These are phyloP conservation scores for Speoplatyrhinus poulsoni DNA, from an alignment of 2,113 vertebrate genomes.

Conservation along the genomic window DNA sequence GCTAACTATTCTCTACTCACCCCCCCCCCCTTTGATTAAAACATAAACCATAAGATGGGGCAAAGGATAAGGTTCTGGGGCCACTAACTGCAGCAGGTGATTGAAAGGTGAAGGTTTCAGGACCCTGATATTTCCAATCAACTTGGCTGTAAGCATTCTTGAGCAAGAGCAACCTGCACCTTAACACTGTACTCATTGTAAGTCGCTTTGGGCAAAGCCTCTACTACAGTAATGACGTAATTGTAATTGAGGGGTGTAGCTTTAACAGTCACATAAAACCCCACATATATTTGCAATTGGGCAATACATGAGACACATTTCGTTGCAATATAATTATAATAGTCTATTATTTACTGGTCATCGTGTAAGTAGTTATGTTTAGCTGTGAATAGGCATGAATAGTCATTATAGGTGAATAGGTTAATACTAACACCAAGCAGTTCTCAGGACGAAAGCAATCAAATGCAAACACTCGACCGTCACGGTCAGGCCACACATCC, in stretches of 20 bases:
- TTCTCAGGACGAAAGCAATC: background rate
- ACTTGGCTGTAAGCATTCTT: too few relatives aligned
- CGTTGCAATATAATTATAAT: background rate
- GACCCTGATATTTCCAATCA: too few relatives aligned
- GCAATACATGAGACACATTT: background rate
- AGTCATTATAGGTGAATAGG: background rate
- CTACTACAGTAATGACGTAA: background rate
- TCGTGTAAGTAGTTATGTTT: background rate
- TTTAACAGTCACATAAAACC: background rate
- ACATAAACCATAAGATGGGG: too few relatives aligned
- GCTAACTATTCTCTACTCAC: too few relatives aligned
- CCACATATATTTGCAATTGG: background rate
- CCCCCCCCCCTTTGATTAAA: too few relatives aligned
- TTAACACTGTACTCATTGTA: too few relatives aligned
- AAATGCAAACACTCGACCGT: background rate
- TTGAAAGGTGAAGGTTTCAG: too few relatives aligned
- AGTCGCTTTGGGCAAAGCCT: background rate
- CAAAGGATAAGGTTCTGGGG: too few relatives aligned
- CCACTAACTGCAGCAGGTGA: too few relatives aligned
- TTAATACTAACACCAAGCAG: background rate
- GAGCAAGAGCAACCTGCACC: too few relatives aligned
- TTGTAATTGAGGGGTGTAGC: background rate
- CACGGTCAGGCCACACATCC: constrained; percentile 10
- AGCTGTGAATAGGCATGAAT: background rate
- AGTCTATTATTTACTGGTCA: background rate